These are phyloP conservation scores for Lemur catta DNA, from an alignment of 2,797 vertebrate genomes.

Conservation along the genomic window DNA sequence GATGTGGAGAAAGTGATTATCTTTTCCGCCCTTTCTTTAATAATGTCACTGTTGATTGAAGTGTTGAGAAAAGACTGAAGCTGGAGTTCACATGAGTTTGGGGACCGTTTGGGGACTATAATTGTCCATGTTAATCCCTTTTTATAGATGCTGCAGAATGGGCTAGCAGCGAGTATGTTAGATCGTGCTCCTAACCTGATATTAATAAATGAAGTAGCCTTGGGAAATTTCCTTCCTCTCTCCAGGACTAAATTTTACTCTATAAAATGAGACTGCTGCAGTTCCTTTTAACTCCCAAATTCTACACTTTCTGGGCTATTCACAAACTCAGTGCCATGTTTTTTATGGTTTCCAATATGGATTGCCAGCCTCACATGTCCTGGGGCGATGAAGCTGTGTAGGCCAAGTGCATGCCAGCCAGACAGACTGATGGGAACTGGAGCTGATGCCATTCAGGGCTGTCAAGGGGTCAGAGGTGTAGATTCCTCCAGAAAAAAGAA, in stretches of 20 bases:
- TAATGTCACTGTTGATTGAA: conserved; percentile 51
- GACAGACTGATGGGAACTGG: accelerated
- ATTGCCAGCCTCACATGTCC: neutral
- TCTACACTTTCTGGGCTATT: neutral
- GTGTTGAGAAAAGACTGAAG: conserved; percentile 21
- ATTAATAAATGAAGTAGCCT: conserved; percentile 43
- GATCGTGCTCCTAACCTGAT: neutral
- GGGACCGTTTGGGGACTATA: neutral
- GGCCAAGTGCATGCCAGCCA: neutral
- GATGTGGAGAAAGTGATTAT: conserved; percentile 39
- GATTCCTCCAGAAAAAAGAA: neutral
- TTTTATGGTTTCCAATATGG: neutral
- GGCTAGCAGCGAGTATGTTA: neutral
- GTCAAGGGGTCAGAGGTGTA: neutral
- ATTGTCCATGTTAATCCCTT: neutral
- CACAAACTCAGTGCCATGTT: neutral
- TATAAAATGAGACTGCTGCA: neutral
- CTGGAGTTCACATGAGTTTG: neutral
- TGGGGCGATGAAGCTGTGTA: neutral
- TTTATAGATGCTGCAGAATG: neutral
- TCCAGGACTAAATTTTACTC: conserved; percentile 24
- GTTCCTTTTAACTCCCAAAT: conserved; percentile 31
- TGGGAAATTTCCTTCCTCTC: conserved; percentile 43
- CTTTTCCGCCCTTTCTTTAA: conserved; percentile 45
- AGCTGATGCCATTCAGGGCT: neutral